Evolutionary conservation across 2,888 invertebrate species (phyloP).

Genomic region (Labia minor): DNA sequence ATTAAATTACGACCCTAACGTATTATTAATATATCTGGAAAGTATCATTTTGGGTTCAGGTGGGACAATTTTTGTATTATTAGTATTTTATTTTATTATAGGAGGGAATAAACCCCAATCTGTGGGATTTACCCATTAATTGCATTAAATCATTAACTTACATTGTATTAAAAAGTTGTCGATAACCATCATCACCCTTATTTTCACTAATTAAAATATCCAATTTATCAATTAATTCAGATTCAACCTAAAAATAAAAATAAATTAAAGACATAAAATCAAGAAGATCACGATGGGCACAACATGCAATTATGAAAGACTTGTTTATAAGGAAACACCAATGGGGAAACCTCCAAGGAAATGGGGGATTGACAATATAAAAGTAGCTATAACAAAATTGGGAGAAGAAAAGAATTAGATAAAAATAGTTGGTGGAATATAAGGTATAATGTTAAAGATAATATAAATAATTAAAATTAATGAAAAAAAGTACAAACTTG

Average conservation of each 20-base stretch:
- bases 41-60: no score
- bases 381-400: no score
- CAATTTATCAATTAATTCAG: constrained; percentile 84
- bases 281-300: no score
- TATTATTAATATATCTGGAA: no score
- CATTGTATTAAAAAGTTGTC: constrained; percentile 90
- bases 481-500: constrained; percentile 38
- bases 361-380: no score
- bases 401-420: no score
- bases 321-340: background rate
- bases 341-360: background rate
- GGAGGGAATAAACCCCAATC: no score
- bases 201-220: constrained; percentile 87
- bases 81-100: no score
- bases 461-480: constrained; percentile 17
- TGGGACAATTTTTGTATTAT: no score
- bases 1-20: no score
- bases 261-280: constrained; percentile 16
- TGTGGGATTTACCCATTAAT: constrained; percentile 20
- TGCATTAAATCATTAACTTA: constrained; percentile 47
- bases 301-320: background rate
- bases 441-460: no score
- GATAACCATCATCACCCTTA: constrained; percentile 87
- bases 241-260: constrained; percentile 55
- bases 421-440: no score